These are phyloP conservation scores for Perizoma flavofasciatum DNA, from an alignment of 2,888 invertebrate species.

Conservation along the genomic window DNA sequence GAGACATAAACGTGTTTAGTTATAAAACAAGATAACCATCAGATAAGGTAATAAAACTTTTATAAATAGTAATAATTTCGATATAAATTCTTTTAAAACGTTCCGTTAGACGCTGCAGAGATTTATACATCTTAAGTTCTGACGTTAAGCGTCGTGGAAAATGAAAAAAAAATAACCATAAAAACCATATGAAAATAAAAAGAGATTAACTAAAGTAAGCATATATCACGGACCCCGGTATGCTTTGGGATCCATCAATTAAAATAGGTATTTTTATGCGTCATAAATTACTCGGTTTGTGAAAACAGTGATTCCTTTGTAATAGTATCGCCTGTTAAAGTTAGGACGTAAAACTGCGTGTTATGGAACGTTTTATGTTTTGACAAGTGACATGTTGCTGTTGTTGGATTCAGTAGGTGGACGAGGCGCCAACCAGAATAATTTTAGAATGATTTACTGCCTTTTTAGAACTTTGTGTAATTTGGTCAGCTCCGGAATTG, in stretches of 20 bases:
- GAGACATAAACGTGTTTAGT: slow-evolving; percentile 23
- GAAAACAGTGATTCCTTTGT: slow-evolving; percentile 82
- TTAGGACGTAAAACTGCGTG: slow-evolving; percentile 65
- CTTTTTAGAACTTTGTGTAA: slow-evolving; percentile 40
- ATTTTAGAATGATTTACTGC: slow-evolving; percentile 75
- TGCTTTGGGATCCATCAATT: slow-evolving; percentile 49
- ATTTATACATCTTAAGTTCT: slow-evolving; percentile 39
- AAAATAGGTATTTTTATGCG: slow-evolving; percentile 49
- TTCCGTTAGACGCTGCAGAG: slow-evolving; percentile 33
- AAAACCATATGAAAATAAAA: slow-evolving; percentile 39
- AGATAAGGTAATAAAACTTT: slow-evolving; percentile 28
- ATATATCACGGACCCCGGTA: slow-evolving; percentile 64
- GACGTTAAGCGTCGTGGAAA: slow-evolving; percentile 35
- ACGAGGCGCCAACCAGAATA: slow-evolving; percentile 57
- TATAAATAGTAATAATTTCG: slow-evolving; percentile 34
- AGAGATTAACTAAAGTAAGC: slow-evolving; percentile 36
- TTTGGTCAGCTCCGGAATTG: slow-evolving; percentile 24
- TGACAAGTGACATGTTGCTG: slow-evolving; percentile 46
- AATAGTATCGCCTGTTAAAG: slow-evolving; percentile 80
- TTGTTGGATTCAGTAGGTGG: slow-evolving; percentile 41
- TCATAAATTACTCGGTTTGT: slow-evolving; percentile 74
- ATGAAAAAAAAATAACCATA: slow-evolving; percentile 37
- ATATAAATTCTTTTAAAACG: slow-evolving; percentile 37
- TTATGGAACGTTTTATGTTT: slow-evolving; percentile 49
- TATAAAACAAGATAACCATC: slow-evolving; percentile 29